These are phyloP conservation scores for Acleris literana DNA, from an alignment of 2,888 invertebrate genomes.

Conservation along the genomic window DNA sequence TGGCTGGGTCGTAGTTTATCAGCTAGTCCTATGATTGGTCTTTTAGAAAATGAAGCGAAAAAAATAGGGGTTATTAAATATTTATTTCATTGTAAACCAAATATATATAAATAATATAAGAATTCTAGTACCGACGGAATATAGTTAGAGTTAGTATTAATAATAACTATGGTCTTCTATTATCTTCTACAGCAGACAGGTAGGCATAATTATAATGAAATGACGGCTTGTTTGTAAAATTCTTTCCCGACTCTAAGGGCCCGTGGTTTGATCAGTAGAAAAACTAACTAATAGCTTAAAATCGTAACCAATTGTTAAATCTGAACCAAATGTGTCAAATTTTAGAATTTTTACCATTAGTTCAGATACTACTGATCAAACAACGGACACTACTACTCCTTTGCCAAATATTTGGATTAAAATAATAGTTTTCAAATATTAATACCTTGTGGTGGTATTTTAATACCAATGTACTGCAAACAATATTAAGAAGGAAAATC, in stretches of 20 bases:
- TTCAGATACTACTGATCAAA: too few species aligned
- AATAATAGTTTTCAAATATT: background rate
- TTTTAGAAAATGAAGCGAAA: slow-evolving; percentile 39
- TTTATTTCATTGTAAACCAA: slow-evolving; percentile 58
- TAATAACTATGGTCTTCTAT: slow-evolving; percentile 36
- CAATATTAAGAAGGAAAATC: too few species aligned
- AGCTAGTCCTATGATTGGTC: slow-evolving; percentile 48
- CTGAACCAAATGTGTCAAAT: too few species aligned
- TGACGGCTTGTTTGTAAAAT: background rate
- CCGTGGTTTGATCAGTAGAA: too few species aligned
- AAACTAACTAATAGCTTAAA: too few species aligned
- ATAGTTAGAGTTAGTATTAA: slow-evolving; percentile 44
- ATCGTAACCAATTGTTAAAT: too few species aligned
- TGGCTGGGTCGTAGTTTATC: slow-evolving; percentile 41
- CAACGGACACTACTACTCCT: too few species aligned
- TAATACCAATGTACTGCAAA: too few species aligned
- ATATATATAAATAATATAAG: slow-evolving; percentile 51
- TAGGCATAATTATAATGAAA: slow-evolving; percentile 10
- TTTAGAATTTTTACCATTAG: too few species aligned
- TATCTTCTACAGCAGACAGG: slow-evolving; percentile 37
- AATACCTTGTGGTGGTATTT: too few species aligned
- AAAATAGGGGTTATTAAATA: slow-evolving; percentile 43
- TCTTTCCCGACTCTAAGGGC: background rate
- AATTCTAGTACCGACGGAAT: slow-evolving; percentile 46
- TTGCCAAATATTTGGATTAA: background rate